A percentile compares a stretch with the other conserved stretches of the same genome.
Conservation (phyloP, 2,113 vertebrate genomes). For the Rynchops niger region DNA sequence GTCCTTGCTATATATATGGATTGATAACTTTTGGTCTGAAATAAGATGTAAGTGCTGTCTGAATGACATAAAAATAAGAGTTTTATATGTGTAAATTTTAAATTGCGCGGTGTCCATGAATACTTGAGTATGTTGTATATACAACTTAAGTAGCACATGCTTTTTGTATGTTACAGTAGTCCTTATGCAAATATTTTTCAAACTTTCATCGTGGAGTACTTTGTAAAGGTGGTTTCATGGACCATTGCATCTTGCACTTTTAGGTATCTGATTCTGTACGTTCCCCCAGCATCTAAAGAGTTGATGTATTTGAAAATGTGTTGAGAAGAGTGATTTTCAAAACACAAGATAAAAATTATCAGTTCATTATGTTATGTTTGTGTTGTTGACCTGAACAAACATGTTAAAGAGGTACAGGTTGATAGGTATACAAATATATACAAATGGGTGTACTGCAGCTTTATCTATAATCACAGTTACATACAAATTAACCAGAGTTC, state of each 20-base stretch:
- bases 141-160: background rate
- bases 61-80: background rate
- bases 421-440: no score
- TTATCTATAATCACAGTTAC: background rate
- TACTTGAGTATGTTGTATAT: background rate
- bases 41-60: background rate
- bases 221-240: background rate
- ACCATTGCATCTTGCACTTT: background rate
- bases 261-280: background rate
- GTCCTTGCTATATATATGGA: background rate
- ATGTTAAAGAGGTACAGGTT: background rate
- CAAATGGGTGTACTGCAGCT: no score
- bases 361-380: background rate
- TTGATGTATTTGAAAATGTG: background rate
- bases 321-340: background rate
- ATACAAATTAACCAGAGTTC: background rate
- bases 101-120: background rate
- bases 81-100: background rate
- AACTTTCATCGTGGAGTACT: background rate
- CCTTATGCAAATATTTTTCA: background rate
- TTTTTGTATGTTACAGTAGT: background rate
- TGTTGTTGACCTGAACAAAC: background rate
- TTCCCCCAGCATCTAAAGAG: background rate
- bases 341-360: background rate
- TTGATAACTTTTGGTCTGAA: background rate